Evolutionary conservation across 2,888 invertebrate species (phyloP), one percentile per base, ranked within the genome.

Genomic region (Diarsia mendica): DNA sequence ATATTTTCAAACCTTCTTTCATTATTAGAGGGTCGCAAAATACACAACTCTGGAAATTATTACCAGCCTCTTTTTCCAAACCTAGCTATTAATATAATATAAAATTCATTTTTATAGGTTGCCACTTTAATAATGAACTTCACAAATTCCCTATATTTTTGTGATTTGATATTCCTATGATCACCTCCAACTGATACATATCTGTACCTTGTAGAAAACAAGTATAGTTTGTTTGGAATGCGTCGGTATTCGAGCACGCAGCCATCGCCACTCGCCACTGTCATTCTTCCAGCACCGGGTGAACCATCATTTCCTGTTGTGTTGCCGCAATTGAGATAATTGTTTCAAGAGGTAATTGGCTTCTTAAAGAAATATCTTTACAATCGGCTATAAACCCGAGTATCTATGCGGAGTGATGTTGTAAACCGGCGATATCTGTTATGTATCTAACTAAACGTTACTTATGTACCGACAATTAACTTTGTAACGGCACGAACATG

Each of bases 291-390:
- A 71, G 73, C 72, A 70, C 78, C 82, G 72, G 78, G 74, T 77
- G 73, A 77, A 77, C 85, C 77, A 81, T 84, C 82, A 85, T 88
- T 88, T 89, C 83, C 87, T 81, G 76, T 80, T 79, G 80, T 77
- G 87, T 85, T 83, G 82, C 83, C 64, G 82, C 86, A 88, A 88
- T 88, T 75, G 75, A 84, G 79, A 83, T 90, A 90, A 88, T 90
- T 87, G 83, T 85, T 82, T 82, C 67, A 77, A 86, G 80, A 79
- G 79, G 74, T 88, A 85, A 88, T 86, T 88, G 84, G 79, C 85
- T 80, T 71, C 78, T 81, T 84, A 78, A 81, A 85, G 69, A 85
- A 89, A 84, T 86, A 78, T 73, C 75, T 86, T 85, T 82, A 87
- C 81, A 77, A 67, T 68, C 64, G 51, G 66, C 69, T 77, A 65